These are phyloP conservation scores for Emys orbicularis DNA, from an alignment of 2,797 vertebrate species.

Conservation along the genomic window DNA sequence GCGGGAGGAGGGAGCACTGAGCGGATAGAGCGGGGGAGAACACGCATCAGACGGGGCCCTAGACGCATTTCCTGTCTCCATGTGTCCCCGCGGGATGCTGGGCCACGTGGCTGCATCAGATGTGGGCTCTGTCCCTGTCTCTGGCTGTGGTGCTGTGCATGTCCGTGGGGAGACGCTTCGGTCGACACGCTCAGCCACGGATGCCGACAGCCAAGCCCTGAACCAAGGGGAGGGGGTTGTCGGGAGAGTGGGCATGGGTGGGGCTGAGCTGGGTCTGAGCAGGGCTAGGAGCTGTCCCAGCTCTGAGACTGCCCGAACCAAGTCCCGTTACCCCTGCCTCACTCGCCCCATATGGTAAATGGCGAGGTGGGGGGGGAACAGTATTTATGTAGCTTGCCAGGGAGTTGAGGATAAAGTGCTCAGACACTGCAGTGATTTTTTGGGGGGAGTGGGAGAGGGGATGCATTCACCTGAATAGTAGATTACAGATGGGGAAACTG, in stretches of 20 bases:
- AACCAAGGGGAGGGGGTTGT: no score
- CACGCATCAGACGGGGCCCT: no score
- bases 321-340: neutral
- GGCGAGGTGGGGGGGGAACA: neutral
- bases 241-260: no score
- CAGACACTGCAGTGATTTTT: no score
- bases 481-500: neutral
- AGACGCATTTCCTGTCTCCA: no score
- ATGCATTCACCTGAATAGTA: no score
- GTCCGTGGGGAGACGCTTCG: neutral
- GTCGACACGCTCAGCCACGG: neutral
- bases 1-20: neutral
- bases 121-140: neutral
- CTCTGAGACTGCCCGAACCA: neutral
- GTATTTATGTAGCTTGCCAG: neutral
- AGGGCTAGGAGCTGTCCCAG: no score
- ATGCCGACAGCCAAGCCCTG: neutral
- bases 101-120: neutral
- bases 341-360: no score
- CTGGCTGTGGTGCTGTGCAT: neutral
- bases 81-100: no score
- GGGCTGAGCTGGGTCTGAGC: neutral
- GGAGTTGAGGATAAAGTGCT: neutral
- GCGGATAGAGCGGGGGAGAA: fast-evolving
- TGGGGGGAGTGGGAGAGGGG: no score